These are phyloP conservation scores for Chirona hameri DNA, from an alignment of 2,888 invertebrate genomes.

Conservation along the genomic window DNA sequence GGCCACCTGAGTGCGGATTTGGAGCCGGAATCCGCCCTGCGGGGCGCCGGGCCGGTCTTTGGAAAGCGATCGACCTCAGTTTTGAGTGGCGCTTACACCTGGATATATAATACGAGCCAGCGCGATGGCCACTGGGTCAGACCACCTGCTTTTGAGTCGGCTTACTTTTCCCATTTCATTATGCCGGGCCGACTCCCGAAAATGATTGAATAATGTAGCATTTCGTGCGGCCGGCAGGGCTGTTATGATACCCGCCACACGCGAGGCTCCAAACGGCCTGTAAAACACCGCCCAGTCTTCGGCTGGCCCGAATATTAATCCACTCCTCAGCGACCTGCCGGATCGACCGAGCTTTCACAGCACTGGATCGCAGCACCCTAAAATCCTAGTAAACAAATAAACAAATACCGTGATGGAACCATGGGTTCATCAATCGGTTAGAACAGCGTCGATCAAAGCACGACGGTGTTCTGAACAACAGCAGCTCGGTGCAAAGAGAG, in stretches of 20 bases:
- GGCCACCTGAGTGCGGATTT: slow-evolving; percentile 6
- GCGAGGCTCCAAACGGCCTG: background rate
- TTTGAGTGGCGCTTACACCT: background rate
- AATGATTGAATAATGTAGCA: slow-evolving; percentile 13
- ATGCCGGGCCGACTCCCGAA: background rate
- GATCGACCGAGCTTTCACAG: too few relatives aligned
- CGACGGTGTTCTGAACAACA: background rate
- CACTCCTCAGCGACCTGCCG: too few relatives aligned
- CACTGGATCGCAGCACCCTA: too few relatives aligned
- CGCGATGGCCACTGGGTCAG: background rate
- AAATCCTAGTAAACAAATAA: too few relatives aligned
- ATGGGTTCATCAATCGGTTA: too few relatives aligned
- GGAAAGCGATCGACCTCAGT: background rate
- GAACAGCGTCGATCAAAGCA: background rate
- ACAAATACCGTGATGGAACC: too few relatives aligned
- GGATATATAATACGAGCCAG: background rate
- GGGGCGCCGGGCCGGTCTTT: background rate
- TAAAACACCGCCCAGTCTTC: background rate
- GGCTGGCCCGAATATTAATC: background rate
- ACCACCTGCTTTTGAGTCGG: background rate
- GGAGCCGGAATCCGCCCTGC: background rate
- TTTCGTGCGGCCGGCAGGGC: background rate
- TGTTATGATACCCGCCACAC: background rate
- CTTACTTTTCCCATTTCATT: background rate
- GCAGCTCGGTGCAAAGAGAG: background rate